phyloP scores from a whole-genome alignment of 2,113 vertebrate genomes.

The Alaudala cheleensis region DNA sequence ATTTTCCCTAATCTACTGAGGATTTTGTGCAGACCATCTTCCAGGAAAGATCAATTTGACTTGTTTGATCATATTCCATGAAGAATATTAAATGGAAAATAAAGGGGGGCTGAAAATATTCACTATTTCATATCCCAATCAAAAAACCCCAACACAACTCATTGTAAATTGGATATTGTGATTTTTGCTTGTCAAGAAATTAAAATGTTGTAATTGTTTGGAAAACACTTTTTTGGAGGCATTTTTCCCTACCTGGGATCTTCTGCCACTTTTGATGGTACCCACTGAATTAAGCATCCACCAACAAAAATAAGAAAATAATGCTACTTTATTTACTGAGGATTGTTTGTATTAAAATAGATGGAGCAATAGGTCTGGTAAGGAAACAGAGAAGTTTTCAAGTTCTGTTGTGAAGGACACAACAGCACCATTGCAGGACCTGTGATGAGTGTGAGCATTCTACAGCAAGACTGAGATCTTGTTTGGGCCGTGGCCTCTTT shows the following conservation, averaged over 20 bases:
- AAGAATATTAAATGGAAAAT: background rate
- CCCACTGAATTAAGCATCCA: background rate
- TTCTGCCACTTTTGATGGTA: background rate
- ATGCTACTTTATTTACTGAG: background rate
- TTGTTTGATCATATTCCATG: background rate
- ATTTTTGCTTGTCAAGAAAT: background rate
- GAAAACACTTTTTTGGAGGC: background rate
- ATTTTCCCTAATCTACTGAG: background rate
- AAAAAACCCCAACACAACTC: rapidly evolving
- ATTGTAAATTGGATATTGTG: background rate
- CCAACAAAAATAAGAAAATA: background rate
- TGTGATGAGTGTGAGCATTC: background rate
- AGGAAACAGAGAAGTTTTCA: background rate
- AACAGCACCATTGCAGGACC: background rate
- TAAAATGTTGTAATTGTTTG: background rate
- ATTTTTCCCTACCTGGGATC: rapidly evolving
- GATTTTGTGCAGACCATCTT: background rate
- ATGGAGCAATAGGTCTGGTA: background rate
- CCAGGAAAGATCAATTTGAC: background rate
- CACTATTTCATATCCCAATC: background rate
- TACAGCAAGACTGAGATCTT: background rate
- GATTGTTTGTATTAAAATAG: background rate
- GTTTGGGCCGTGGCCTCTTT: background rate
- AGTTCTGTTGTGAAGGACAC: background rate
- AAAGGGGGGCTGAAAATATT: background rate